A percentile compares a stretch with the other conserved stretches of the same genome.
These are phyloP conservation scores for Lissonota sp. DNA, from an alignment of 2,888 invertebrate genomes.

Conservation along the genomic window DNA sequence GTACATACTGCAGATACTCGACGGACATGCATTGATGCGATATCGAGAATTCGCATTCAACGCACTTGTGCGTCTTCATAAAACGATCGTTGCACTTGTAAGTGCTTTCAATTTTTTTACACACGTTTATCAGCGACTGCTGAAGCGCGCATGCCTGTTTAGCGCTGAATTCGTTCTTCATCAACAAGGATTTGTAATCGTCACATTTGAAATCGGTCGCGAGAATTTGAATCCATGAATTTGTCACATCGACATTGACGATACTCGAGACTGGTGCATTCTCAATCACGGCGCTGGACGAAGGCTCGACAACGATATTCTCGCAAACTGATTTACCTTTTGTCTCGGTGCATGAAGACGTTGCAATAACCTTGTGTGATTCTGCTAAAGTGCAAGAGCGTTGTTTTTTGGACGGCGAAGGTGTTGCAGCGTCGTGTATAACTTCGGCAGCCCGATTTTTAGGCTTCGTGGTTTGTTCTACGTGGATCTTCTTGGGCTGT, in stretches of 20 bases:
- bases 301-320: neutral
- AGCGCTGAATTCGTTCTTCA: neutral
- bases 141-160: neutral
- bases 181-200: neutral
- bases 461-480: too few species aligned
- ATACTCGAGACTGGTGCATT: neutral
- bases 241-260: neutral
- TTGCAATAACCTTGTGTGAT: too few species aligned
- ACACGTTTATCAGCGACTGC: neutral
- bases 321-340: too few species aligned
- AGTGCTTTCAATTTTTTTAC: neutral
- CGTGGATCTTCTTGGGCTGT: too few species aligned
- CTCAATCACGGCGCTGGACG: neutral
- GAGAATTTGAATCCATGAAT: neutral
- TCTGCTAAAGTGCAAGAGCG: too few species aligned
- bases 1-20: neutral
- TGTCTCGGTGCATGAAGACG: too few species aligned
- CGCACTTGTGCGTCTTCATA: constrained; percentile 3
- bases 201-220: neutral
- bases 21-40: constrained; percentile 5
- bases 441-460: too few species aligned
- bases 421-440: too few species aligned
- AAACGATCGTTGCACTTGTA: constrained; percentile 5
- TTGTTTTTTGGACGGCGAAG: too few species aligned
- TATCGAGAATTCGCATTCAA: constrained; percentile 12